Evolutionary conservation across 2,797 vertebrate genomes (phyloP).

Genomic region (Fratercula arctica): DNA sequence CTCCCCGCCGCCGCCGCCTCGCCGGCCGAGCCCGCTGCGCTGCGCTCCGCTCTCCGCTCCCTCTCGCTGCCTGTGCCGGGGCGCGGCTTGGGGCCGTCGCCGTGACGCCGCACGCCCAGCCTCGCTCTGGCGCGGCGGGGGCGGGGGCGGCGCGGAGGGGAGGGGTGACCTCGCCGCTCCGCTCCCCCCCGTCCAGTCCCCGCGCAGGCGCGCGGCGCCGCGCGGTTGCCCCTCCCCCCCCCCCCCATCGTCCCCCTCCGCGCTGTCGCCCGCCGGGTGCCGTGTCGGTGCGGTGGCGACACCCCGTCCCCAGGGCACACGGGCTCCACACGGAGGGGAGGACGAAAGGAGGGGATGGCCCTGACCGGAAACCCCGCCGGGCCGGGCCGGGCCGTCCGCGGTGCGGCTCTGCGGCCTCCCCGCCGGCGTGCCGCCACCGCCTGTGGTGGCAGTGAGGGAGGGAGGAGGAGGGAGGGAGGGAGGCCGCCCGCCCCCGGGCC

Average conservation of each 20-base stretch:
- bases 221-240: not conserved
- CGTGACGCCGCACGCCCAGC: constrained; percentile 79
- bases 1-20: constrained; percentile 8
- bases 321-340: not conserved
- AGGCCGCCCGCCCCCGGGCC: too few relatives aligned
- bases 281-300: not conserved
- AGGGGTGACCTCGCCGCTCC: not conserved
- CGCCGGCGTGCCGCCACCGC: not conserved
- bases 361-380: not conserved
- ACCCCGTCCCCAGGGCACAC: not conserved
- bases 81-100: constrained; percentile 79
- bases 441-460: too few relatives aligned
- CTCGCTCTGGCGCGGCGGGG: constrained; percentile 70
- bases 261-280: not conserved
- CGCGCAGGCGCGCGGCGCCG: not conserved
- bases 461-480: not conserved
- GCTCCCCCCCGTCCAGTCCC: not conserved
- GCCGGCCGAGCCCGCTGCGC: constrained; percentile 49
- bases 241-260: too few relatives aligned
- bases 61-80: constrained; percentile 72
- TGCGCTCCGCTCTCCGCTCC: constrained; percentile 30
- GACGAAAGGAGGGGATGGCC: not conserved
- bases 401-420: not conserved
- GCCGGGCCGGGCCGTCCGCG: not conserved
- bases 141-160: constrained; percentile 42